These are phyloP conservation scores for Streptopelia turtur DNA, from an alignment of 2,797 vertebrate species.

Conservation along the genomic window DNA sequence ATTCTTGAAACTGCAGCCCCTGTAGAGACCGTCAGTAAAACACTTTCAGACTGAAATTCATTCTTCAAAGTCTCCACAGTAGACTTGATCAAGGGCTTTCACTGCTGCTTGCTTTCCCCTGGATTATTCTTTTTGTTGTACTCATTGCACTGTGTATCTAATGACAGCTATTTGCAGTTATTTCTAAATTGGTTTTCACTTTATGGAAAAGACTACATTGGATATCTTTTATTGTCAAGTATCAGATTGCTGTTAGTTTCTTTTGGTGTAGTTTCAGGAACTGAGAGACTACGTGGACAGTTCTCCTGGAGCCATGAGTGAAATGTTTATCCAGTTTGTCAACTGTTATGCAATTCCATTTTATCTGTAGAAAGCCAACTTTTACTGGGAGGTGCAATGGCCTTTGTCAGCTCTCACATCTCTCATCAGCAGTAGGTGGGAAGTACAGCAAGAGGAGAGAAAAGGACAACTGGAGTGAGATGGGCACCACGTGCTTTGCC, in stretches of 20 bases:
- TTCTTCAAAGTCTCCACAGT: neutral
- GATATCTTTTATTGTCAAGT: neutral
- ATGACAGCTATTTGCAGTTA: neutral
- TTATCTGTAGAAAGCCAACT: neutral
- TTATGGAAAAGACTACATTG: neutral
- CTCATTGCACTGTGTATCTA: neutral
- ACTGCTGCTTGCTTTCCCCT: neutral
- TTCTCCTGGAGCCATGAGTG: neutral
- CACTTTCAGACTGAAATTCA: neutral
- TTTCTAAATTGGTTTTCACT: neutral
- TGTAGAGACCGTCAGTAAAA: neutral
- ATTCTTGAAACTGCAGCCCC: neutral
- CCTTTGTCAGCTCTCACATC: neutral
- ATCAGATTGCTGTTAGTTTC: neutral
- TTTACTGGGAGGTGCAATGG: neutral
- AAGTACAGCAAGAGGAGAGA: neutral
- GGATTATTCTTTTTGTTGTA: neutral
- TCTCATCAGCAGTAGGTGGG: neutral
- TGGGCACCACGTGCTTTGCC: neutral
- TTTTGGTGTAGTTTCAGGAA: neutral
- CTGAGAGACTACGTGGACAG: rapidly evolving
- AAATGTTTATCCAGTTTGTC: neutral
- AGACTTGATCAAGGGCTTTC: neutral
- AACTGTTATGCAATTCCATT: neutral
- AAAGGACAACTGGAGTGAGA: neutral